Percentiles rank a stretch among this genome's conserved stretches.
These are phyloP conservation scores for Ciconia stormi DNA, from an alignment of 2,113 vertebrate genomes.

Conservation along the genomic window DNA sequence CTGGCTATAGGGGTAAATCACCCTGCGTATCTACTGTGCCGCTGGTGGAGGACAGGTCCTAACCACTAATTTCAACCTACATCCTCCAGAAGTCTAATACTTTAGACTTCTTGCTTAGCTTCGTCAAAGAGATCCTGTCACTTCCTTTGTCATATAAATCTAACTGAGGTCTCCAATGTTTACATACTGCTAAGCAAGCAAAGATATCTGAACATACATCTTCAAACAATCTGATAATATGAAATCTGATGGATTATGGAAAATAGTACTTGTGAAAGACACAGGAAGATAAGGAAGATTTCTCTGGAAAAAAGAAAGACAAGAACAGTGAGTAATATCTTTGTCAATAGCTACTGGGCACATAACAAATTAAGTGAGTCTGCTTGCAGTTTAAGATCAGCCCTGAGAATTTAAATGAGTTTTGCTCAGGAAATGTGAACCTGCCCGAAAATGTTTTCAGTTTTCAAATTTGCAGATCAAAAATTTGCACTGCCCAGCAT, in stretches of 20 bases:
- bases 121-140: constrained; percentile 4
- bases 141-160: constrained; percentile 44
- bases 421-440: neutral
- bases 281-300: constrained; percentile 3
- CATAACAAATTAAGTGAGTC: neutral
- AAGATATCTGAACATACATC: constrained; percentile 35
- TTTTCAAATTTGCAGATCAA: neutral
- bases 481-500: neutral
- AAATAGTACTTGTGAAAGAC: constrained; percentile 7
- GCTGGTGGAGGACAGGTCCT: neutral
- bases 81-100: neutral
- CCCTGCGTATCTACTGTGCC: neutral
- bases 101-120: neutral
- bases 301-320: neutral
- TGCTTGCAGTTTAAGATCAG: neutral
- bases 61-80: neutral
- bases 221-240: constrained; percentile 50
- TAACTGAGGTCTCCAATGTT: constrained; percentile 14
- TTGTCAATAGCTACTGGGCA: constrained; percentile 28
- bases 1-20: neutral
- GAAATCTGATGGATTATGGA: constrained; percentile 57
- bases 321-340: constrained; percentile 25
- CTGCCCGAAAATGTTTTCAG: neutral
- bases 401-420: constrained; percentile 18
- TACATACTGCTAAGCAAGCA: constrained; percentile 45